Base-by-base conservation (phyloP, 2,797 vertebrate genomes). In the Hylomyscus alleni region DNA sequence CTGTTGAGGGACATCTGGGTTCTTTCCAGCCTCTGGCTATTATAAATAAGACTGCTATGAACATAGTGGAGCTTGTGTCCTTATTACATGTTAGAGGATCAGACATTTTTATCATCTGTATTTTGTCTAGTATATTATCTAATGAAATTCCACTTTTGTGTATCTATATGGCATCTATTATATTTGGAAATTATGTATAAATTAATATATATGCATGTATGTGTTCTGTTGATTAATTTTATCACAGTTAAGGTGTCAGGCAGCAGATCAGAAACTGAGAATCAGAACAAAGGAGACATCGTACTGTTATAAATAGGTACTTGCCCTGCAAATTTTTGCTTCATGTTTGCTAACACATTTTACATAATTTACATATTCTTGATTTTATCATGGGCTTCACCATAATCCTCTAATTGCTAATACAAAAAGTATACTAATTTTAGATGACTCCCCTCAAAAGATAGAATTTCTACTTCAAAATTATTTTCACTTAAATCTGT, bases 301-400 rank as follows among this genome's bases (percentile, higher is more conserved):
- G 44, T 37, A 80, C 20, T 93, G 11, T 88, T 82, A 82, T 77
- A 81, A 80, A 84, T 1, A 17, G 37, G 7, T 73, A 8, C 6
- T 34, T 77, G 6, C 9, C 47, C 4, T 20, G 17, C 2, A 95
- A 85, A 29, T 91, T 24, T 37, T 73, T 89, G 13, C 77, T 93
- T 11, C 44, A 10, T 81, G 4, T 88, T 94, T 92, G 3, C 40
- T 69, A 76, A 34, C 24, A 91, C 5, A 91, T 97, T 75, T 89
- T 84, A 73, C 22, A 69, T 84, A 37, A 62, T 47, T 65, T 89
- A 29, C 89, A 73, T 85, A 3, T n/a, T 7, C 8, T 82, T 62
- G 34, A 3, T 94, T 80, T 76, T 82, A 80, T 47, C 83, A 4
- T 76, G 34, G n/a, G 6, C 15, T 58, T 14, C 24, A 52, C 58